Conservation (phyloP, 2,797 vertebrate genomes). For the Acestrorhynchus altus region DNA sequence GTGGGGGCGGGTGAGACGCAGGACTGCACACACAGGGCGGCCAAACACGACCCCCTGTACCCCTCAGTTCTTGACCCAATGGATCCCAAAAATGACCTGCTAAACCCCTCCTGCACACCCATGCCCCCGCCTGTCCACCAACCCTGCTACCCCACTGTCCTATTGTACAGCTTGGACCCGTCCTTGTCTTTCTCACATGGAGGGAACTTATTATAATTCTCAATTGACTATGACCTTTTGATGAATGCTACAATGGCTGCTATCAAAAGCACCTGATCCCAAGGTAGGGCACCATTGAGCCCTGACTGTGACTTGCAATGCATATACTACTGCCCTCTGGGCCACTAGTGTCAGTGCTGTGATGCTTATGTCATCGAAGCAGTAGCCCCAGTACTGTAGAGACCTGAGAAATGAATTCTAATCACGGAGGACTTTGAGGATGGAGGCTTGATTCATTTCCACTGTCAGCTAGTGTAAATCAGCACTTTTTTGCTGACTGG, state of each 20-base stretch:
- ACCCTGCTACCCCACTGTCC: slow-evolving; percentile 27
- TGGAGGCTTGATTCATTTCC: slow-evolving; percentile 19
- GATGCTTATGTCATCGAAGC: neutral
- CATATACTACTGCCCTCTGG: neutral
- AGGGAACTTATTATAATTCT: slow-evolving; percentile 24
- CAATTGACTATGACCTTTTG: slow-evolving; percentile 15
- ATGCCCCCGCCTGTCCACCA: slow-evolving; percentile 48
- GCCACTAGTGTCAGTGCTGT: slow-evolving; percentile 9
- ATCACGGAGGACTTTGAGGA: slow-evolving; percentile 23
- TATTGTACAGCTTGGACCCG: slow-evolving; percentile 35
- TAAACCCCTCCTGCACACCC: slow-evolving; percentile 41
- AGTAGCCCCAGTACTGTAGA: slow-evolving; percentile 5
- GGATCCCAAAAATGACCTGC: slow-evolving; percentile 47
- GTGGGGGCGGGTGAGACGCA: slow-evolving; percentile 62
- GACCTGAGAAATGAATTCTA: slow-evolving; percentile 19
- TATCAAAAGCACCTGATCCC: slow-evolving; percentile 2
- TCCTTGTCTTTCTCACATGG: slow-evolving; percentile 19
- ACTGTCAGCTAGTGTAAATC: slow-evolving; percentile 12
- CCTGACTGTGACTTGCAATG: slow-evolving; percentile 9
- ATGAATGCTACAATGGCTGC: slow-evolving; percentile 1
- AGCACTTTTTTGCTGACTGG: slow-evolving; percentile 22
- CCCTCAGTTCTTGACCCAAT: slow-evolving; percentile 49
- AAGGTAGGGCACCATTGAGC: neutral
- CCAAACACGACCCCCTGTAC: slow-evolving; percentile 35
- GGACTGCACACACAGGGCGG: slow-evolving; percentile 46